Evolutionary conservation across 1,140 invertebrate species (phyloP).

Genomic region (Saccostrea cuccullata): DNA sequence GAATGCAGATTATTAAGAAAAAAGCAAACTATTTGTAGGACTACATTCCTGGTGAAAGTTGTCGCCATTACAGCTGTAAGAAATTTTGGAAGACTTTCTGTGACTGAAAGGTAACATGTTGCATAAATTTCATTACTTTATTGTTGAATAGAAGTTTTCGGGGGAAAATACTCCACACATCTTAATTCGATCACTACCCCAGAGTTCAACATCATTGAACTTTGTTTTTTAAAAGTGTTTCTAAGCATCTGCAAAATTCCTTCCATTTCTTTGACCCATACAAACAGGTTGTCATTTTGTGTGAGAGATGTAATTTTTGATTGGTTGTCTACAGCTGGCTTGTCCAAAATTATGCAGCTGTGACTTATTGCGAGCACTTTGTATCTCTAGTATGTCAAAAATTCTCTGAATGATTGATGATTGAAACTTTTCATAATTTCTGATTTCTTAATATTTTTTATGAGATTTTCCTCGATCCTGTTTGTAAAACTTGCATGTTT

Average conservation of each 20-base stretch:
- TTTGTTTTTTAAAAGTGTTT: too few relatives aligned
- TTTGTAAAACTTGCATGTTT: not conserved
- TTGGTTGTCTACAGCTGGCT: not conserved
- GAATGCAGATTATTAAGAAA: not conserved
- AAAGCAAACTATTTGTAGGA: not conserved
- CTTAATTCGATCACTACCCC: too few relatives aligned
- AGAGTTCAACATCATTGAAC: too few relatives aligned
- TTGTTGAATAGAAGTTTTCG: too few relatives aligned
- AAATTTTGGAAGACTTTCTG: not conserved
- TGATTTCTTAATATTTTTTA: not conserved
- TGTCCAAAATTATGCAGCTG: not conserved
- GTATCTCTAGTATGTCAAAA: constrained; percentile 1
- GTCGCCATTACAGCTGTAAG: not conserved
- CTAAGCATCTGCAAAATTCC: too few relatives aligned
- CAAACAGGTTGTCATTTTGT: too few relatives aligned
- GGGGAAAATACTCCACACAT: too few relatives aligned
- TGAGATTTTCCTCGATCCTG: not conserved
- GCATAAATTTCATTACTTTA: not conserved
- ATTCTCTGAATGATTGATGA: not conserved
- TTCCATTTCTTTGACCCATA: too few relatives aligned
- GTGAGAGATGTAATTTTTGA: not conserved
- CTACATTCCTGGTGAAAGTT: not conserved
- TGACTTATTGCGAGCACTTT: not conserved
- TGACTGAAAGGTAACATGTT: not conserved
- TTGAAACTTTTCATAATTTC: not conserved